phyloP scores from a whole-genome alignment of 2,113 vertebrate species.

The Malurus cyaneus region DNA sequence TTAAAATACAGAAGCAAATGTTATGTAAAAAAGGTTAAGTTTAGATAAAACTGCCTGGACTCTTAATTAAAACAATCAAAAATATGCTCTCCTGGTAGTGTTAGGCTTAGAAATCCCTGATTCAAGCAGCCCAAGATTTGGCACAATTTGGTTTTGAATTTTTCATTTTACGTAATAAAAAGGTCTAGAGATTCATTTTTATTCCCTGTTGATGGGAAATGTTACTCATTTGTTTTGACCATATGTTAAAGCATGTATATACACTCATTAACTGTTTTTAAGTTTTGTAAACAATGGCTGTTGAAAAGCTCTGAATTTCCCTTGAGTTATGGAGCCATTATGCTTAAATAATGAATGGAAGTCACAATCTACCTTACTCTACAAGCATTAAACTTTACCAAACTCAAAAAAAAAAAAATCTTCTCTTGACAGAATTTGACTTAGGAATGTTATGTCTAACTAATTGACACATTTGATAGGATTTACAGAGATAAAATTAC shows the following conservation, averaged over 20 bases:
- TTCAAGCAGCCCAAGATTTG: neutral
- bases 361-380: neutral
- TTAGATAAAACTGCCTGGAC: neutral
- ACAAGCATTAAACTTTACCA: neutral
- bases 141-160: neutral
- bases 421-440: neutral
- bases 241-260: neutral
- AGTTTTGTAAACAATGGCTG: neutral
- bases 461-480: neutral
- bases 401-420: neutral
- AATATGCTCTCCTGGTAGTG: neutral
- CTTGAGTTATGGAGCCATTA: neutral
- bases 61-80: neutral
- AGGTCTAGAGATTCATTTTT: neutral
- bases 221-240: neutral
- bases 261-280: neutral
- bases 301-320: neutral
- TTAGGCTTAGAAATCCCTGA: neutral
- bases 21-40: neutral
- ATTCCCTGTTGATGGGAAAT: neutral
- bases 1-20: neutral
- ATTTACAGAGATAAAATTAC: neutral
- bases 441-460: neutral
- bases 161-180: neutral
- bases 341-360: neutral